phyloP scores from a whole-genome alignment of 1,140 invertebrate genomes.

The Arctopsyche grandis region DNA sequence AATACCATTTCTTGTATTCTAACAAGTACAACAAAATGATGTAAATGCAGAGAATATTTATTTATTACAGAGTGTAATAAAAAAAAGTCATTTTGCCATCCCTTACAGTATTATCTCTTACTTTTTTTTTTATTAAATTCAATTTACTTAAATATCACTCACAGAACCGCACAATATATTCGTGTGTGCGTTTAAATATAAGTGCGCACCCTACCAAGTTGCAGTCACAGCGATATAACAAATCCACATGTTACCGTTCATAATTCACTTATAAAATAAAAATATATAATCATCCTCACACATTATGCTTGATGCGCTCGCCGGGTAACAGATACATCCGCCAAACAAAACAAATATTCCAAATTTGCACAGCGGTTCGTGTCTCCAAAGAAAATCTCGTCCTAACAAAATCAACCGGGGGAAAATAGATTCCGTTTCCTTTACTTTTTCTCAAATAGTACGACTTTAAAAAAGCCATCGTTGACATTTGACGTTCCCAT shows the following conservation, averaged over 20 bases:
- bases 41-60: slow-evolving; percentile 44
- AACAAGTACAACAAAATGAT: slow-evolving; percentile 39
- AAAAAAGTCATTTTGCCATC: slow-evolving; percentile 54
- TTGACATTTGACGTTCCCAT: neutral
- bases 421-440: neutral
- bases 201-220: slow-evolving; percentile 49
- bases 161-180: slow-evolving; percentile 42
- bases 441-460: no score
- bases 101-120: slow-evolving; percentile 45
- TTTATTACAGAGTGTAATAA: slow-evolving; percentile 54
- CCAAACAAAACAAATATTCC: neutral
- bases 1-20: slow-evolving; percentile 36
- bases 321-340: slow-evolving; percentile 31
- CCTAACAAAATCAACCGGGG: neutral
- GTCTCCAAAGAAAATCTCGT: neutral
- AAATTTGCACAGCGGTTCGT: neutral
- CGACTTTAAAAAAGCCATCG: no score
- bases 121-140: slow-evolving; percentile 27
- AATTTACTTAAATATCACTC: slow-evolving; percentile 44
- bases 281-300: slow-evolving; percentile 38
- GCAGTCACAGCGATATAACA: slow-evolving; percentile 53
- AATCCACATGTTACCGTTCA: slow-evolving; percentile 53
- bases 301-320: slow-evolving; percentile 36
- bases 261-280: slow-evolving; percentile 38
- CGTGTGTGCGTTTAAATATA: slow-evolving; percentile 29